phyloP scores from a whole-genome alignment of 2,797 vertebrate genomes.

The Sylvia borin region DNA sequence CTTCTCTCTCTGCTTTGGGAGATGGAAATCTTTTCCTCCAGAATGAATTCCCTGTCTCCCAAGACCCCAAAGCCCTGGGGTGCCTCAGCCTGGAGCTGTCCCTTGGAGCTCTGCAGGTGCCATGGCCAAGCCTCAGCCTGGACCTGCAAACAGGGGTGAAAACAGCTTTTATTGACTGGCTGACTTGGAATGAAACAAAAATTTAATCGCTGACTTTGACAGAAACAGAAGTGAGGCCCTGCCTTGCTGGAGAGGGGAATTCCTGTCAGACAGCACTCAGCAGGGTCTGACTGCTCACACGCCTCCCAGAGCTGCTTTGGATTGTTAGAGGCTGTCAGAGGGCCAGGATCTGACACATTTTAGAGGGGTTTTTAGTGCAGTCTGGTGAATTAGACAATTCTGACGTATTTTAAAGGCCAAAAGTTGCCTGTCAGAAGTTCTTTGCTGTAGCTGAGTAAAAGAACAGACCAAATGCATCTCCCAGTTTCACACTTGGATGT shows the following conservation, averaged over 20 bases:
- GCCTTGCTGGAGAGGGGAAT: neutral
- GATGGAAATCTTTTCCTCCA: neutral
- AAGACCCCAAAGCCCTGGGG: rapidly evolving
- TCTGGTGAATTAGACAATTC: neutral
- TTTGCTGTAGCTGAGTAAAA: neutral
- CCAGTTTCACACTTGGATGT: neutral
- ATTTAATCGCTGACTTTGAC: neutral
- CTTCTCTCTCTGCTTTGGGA: rapidly evolving
- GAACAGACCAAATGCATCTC: neutral
- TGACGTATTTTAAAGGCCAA: neutral
- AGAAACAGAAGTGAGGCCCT: neutral
- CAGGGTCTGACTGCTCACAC: neutral
- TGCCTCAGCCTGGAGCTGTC: neutral
- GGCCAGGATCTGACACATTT: neutral
- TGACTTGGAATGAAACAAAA: no score
- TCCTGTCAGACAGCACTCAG: neutral
- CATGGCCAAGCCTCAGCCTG: neutral
- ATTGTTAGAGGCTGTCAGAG: neutral
- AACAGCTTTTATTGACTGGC: neutral
- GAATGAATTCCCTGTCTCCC: neutral
- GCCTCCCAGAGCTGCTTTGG: neutral
- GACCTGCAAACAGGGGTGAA: neutral
- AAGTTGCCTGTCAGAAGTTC: neutral
- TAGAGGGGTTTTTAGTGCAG: neutral
- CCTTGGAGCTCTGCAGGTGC: neutral